Evolutionary conservation across 2,113 vertebrate genomes (phyloP).

Genomic region (Xiphorhynchus elegans): DNA sequence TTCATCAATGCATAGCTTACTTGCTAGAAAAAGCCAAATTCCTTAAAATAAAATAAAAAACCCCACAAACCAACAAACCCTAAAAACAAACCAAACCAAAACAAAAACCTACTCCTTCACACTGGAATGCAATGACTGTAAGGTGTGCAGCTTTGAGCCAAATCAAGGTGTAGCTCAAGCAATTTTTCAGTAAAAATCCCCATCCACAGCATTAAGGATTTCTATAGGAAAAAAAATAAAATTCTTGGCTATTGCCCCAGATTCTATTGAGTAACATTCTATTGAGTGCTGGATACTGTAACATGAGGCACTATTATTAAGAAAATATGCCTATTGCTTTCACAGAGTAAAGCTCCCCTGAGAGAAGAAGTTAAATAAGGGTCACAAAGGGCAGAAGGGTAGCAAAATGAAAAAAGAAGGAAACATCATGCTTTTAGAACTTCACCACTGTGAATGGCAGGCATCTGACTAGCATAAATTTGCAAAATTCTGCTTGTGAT

Average conservation of each 20-base stretch:
- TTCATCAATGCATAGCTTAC: neutral
- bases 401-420: neutral
- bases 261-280: neutral
- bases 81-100: neutral
- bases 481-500: neutral
- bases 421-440: neutral
- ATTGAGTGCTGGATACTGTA: fast-evolving
- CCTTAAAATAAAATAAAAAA: neutral
- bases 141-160: neutral
- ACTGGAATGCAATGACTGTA: neutral
- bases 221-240: neutral
- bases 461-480: neutral
- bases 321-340: neutral
- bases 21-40: neutral
- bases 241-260: neutral
- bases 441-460: neutral
- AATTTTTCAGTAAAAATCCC: neutral
- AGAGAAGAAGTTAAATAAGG: neutral
- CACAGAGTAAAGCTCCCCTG: neutral
- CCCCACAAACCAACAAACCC: fast-evolving
- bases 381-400: neutral
- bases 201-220: neutral
- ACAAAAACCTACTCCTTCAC: fast-evolving
- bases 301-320: neutral
- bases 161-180: neutral